Percentiles rank a stretch among this genome's conserved stretches.
phyloP scores from a whole-genome alignment of 2,888 invertebrate genomes.

The Acronicta aceris region DNA sequence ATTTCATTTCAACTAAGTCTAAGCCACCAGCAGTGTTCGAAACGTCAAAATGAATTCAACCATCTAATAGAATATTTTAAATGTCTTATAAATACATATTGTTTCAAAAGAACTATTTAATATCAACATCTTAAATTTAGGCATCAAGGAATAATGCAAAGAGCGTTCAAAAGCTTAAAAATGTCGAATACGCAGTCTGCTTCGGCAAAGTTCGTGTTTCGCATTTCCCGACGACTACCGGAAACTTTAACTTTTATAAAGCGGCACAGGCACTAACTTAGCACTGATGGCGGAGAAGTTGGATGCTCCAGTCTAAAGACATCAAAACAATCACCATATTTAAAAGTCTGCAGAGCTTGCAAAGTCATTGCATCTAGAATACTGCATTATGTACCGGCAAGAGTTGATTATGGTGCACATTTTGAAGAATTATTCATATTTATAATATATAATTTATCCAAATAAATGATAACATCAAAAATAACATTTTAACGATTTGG shows the following conservation, averaged over 20 bases:
- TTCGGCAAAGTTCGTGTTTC: constrained; percentile 33
- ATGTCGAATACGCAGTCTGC: constrained; percentile 27
- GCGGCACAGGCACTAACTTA: constrained; percentile 48
- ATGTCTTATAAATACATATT: too few species aligned
- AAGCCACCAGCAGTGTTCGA: too few species aligned
- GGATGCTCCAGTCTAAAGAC: constrained; percentile 45
- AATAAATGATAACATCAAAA: too few species aligned
- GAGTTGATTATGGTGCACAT: constrained; percentile 24
- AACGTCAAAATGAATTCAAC: too few species aligned
- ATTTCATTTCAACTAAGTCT: too few species aligned
- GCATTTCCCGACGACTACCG: constrained; percentile 36
- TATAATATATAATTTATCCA: too few species aligned
- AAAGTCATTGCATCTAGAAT: constrained; percentile 24
- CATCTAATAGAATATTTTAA: too few species aligned
- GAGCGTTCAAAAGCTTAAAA: constrained; percentile 22
- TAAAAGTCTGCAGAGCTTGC: constrained; percentile 50
- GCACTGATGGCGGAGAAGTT: constrained; percentile 52
- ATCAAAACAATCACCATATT: constrained; percentile 60
- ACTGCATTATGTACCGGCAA: not conserved
- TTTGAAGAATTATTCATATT: constrained; percentile 34
- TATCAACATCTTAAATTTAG: constrained; percentile 5
- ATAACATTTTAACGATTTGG: too few species aligned
- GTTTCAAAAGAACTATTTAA: too few species aligned
- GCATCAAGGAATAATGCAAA: constrained; percentile 10
- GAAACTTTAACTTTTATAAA: constrained; percentile 52